These are phyloP conservation scores for Spodoptera littoralis DNA, from an alignment of 2,888 invertebrate species.

Conservation along the genomic window DNA sequence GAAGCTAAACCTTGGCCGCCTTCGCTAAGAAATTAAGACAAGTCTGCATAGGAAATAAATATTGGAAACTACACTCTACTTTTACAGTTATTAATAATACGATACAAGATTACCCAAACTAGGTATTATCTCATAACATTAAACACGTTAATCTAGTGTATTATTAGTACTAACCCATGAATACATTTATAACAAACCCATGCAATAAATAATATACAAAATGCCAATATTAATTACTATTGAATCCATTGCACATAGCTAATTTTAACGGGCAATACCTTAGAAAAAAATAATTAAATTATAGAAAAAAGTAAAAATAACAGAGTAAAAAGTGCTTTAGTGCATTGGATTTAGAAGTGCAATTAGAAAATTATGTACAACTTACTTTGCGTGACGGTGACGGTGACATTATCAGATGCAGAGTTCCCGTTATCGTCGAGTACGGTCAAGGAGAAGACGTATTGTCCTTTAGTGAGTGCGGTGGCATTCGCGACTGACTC, in stretches of 20 bases:
- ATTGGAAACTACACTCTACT: no score
- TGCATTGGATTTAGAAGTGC: constrained; percentile 3
- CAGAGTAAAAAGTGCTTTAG: constrained; percentile 5
- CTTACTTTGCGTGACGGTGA: constrained; percentile 96
- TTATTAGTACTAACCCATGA: constrained; percentile 12
- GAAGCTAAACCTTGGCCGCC: no score
- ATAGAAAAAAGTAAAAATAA: no score
- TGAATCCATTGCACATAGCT: neutral
- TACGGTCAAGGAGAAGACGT: constrained; percentile 94
- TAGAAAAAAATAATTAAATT: no score
- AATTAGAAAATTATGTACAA: constrained; percentile 48
- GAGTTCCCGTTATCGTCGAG: constrained; percentile 95
- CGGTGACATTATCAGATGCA: constrained; percentile 91
- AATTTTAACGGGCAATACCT: no score
- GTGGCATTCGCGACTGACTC: constrained; percentile 93
- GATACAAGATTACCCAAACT: no score
- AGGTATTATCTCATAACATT: neutral
- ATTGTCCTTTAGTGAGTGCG: constrained; percentile 94
- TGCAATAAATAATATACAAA: constrained; percentile 24
- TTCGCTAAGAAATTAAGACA: no score
- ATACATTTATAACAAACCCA: constrained; percentile 20
- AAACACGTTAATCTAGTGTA: neutral
- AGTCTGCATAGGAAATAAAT: no score
- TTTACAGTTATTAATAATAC: neutral
- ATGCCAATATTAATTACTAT: neutral